A percentile compares a stretch with the other conserved stretches of the same genome.
These are phyloP conservation scores for Cygnus olor DNA, from an alignment of 2,797 vertebrate genomes.

Conservation along the genomic window DNA sequence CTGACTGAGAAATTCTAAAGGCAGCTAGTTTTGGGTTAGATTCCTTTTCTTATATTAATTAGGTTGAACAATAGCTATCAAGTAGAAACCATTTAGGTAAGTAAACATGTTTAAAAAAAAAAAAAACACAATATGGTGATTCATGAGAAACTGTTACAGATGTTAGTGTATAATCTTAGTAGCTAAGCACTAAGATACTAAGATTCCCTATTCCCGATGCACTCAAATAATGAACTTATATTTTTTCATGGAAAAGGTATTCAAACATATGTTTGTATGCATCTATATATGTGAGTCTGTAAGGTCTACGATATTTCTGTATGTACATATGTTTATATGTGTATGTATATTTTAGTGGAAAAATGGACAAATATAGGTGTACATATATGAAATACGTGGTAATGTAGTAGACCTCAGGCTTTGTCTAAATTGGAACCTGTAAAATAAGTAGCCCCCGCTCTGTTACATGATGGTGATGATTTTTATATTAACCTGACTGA, in stretches of 20 bases:
- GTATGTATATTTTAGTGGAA: background rate
- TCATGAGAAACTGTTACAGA: background rate
- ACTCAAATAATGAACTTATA: background rate
- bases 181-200: background rate
- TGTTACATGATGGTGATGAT: background rate
- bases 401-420: background rate
- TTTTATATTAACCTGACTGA: conserved; percentile 17
- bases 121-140: background rate
- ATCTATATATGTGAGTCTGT: background rate
- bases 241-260: background rate
- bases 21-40: background rate
- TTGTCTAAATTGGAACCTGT: background rate
- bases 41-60: background rate
- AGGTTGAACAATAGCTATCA: background rate
- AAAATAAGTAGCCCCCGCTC: background rate
- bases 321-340: fast-evolving
- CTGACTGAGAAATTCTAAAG: background rate
- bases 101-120: too few species aligned
- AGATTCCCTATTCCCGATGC: background rate
- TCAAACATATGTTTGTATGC: background rate
- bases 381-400: background rate
- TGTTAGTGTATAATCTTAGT: background rate
- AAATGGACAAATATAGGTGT: background rate
- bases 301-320: background rate
- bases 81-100: background rate